Evolutionary conservation across 2,797 vertebrate genomes (phyloP), one percentile per base, ranked within the genome.

Genomic region (Gadopsis bispinosus): DNA sequence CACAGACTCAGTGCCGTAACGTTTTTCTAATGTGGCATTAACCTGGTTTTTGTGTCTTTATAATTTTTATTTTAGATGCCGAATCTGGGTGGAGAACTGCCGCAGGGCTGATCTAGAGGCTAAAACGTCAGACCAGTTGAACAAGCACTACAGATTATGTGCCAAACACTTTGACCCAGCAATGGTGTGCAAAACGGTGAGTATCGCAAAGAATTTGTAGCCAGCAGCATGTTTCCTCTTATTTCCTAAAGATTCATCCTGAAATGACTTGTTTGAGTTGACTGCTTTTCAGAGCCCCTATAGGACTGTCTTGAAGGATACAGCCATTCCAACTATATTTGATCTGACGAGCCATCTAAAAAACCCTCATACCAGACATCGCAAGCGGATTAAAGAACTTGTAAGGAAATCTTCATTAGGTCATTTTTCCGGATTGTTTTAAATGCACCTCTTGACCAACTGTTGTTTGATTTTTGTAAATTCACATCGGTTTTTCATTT

Each of bases 11-110:
- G 19, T 43, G 19, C 12, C 26, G 11, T 20, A 3, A 19, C n/a
- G 5, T 6, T 66, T 56, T 33, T 20, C 7, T 35, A 20, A 22
- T 54, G n/a, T 70, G 26, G 64, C 31, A 33, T 45, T 3, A 26
- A 69, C 7, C 10, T 64, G 2, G 4, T 4, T 2, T 58, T 8
- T 20, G 13, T 66, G 3, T 63, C 4, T 16, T 77, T 82, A 1
- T 26, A 26, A 26, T 26, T 26, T 26, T 26, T 26, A 26, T 26
- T 89, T 73, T 5, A 99, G 98, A 92, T 99, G 98, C 87, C 95
- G 96, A 67, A 96, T 97, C 80, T 99, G 98, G 98, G 98, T 99
- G 29, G 98, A 99, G 91, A 99, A 99, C 84, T 99, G 98, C 91
- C 97, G 98, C 64, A 94, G 98, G 88, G 97, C 97, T 45, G 98